These are phyloP conservation scores for Galleria mellonella DNA, from an alignment of 1,140 invertebrate species.

Conservation along the genomic window DNA sequence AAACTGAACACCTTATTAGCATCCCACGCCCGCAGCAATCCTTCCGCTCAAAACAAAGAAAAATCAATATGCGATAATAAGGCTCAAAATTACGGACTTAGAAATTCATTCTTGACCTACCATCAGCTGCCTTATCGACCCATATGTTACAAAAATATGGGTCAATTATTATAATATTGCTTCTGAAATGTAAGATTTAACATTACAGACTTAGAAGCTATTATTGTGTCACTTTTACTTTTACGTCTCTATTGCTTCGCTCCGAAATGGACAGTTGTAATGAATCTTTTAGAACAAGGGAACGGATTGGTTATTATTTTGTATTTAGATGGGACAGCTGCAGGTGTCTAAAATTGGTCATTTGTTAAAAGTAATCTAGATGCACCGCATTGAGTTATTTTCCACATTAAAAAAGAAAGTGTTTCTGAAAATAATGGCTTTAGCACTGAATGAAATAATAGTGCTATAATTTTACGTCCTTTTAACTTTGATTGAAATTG, in stretches of 20 bases:
- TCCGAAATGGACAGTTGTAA: constrained; percentile 23
- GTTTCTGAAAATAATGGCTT: constrained; percentile 1
- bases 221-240: neutral
- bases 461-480: too few relatives aligned
- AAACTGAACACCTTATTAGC: constrained; percentile 50
- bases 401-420: constrained; percentile 10
- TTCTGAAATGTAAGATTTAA: constrained; percentile 11
- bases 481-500: too few relatives aligned
- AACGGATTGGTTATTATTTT: constrained; percentile 36
- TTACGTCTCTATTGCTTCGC: constrained; percentile 4
- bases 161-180: constrained; percentile 32
- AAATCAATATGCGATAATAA: constrained; percentile 53
- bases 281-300: constrained; percentile 37
- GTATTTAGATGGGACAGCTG: constrained; percentile 35
- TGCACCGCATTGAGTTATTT: constrained; percentile 31
- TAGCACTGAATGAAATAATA: too few relatives aligned
- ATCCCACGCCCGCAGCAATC: constrained; percentile 32
- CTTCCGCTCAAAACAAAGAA: constrained; percentile 44
- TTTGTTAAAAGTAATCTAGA: constrained; percentile 23
- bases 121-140: constrained; percentile 51
- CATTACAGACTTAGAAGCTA: neutral
- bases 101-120: constrained; percentile 47
- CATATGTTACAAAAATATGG: constrained; percentile 49
- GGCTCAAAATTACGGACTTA: constrained; percentile 49
- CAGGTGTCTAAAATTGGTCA: constrained; percentile 19